These are phyloP conservation scores for Psilanteris sp. DNA, from an alignment of 1,140 invertebrate genomes.

Conservation along the genomic window DNA sequence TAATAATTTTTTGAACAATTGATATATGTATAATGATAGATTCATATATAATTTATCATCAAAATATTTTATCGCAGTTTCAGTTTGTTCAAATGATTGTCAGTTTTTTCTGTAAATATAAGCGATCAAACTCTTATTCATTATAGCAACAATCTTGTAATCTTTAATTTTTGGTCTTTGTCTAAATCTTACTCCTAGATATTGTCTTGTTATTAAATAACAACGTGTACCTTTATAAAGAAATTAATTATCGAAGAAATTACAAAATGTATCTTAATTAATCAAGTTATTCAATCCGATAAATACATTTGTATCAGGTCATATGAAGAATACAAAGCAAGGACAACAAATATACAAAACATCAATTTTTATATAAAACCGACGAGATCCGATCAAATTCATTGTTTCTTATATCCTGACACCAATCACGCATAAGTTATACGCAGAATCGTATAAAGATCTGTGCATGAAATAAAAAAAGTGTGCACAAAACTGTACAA, in stretches of 20 bases:
- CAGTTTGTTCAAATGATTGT: slow-evolving; percentile 15
- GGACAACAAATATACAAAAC: slow-evolving; percentile 4
- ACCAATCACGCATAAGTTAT: slow-evolving; percentile 1
- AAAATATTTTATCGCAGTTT: slow-evolving; percentile 64
- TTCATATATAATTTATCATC: too few species aligned
- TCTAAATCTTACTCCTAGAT: slow-evolving; percentile 42
- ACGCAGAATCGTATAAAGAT: neutral
- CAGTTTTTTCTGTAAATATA: slow-evolving; percentile 3
- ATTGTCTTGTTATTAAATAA: slow-evolving; percentile 74
- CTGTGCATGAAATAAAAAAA: slow-evolving; percentile 14
- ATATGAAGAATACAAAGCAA: slow-evolving; percentile 10
- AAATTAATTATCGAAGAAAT: neutral
- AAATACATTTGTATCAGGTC: slow-evolving; percentile 4
- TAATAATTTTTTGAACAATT: too few species aligned
- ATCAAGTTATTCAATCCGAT: slow-evolving; percentile 3
- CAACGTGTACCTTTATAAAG: slow-evolving; percentile 28
- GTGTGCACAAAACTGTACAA: slow-evolving; percentile 37
- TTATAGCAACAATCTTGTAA: slow-evolving; percentile 27
- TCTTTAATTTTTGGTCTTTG: slow-evolving; percentile 31
- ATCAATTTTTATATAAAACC: slow-evolving; percentile 10
- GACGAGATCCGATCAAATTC: slow-evolving; percentile 2
- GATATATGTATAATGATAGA: too few species aligned
- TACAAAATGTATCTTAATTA: slow-evolving; percentile 2
- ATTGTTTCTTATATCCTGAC: slow-evolving; percentile 14
- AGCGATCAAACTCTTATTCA: slow-evolving; percentile 3